Conservation (phyloP, 2,888 invertebrate genomes). For the Drosophila trichaetosa region DNA sequence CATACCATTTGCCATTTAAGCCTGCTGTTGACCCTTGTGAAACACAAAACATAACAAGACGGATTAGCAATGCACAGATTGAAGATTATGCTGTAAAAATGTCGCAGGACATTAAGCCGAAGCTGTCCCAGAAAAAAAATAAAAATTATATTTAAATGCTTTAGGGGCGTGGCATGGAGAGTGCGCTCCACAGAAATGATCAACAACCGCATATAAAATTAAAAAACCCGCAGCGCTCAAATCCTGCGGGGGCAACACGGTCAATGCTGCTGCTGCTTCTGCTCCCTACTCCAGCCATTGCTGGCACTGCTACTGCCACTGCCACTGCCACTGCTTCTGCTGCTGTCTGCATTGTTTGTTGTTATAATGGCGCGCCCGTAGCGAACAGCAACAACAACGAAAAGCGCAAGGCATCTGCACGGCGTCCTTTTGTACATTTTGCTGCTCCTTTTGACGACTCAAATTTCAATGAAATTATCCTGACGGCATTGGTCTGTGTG, state of each 20-base stretch:
- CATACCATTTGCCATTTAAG: slow-evolving; percentile 65
- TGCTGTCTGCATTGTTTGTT: slow-evolving; percentile 72
- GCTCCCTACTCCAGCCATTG: slow-evolving; percentile 1
- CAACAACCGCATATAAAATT: slow-evolving; percentile 49
- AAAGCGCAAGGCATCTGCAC: slow-evolving; percentile 78
- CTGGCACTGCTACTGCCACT: not conserved
- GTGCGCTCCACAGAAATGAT: slow-evolving; percentile 39
- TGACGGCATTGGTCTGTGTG: slow-evolving; percentile 66
- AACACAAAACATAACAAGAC: slow-evolving; percentile 42
- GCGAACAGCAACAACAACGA: slow-evolving; percentile 52
- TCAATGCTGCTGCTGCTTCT: slow-evolving; percentile 8
- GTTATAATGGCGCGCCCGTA: slow-evolving; percentile 76
- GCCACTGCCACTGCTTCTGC: slow-evolving; percentile 7
- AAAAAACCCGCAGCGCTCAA: slow-evolving; percentile 70
- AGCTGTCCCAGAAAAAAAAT: not conserved
- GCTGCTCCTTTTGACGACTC: slow-evolving; percentile 76
- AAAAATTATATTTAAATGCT: slow-evolving; percentile 45
- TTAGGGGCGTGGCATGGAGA: slow-evolving; percentile 67
- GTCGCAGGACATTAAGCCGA: slow-evolving; percentile 65
- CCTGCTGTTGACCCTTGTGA: slow-evolving; percentile 50
- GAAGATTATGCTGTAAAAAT: slow-evolving; percentile 74
- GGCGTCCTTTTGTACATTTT: slow-evolving; percentile 67
- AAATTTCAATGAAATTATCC: slow-evolving; percentile 83
- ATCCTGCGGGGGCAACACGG: slow-evolving; percentile 67
- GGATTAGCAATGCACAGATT: slow-evolving; percentile 61